Evolutionary conservation across 1,140 invertebrate genomes (phyloP).

Genomic region (Choristoneura fumiferana): DNA sequence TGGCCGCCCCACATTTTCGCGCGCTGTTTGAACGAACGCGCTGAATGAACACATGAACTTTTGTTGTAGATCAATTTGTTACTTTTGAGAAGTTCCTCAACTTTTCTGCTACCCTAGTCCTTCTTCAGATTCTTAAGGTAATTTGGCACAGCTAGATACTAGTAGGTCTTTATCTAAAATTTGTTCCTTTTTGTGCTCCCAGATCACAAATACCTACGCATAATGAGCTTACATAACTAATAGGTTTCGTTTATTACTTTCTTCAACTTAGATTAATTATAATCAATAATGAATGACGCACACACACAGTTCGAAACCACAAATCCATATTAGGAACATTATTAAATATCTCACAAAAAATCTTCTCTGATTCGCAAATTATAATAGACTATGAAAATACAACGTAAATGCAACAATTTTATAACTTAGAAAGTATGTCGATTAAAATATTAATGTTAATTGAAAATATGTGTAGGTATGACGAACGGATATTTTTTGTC

Average conservation of each 20-base stretch:
- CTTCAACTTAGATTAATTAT: slow-evolving; percentile 25
- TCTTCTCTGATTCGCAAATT: not conserved
- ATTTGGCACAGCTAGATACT: slow-evolving; percentile 38
- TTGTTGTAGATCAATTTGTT: not conserved
- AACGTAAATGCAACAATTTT: slow-evolving; percentile 16
- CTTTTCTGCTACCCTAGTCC: not conserved
- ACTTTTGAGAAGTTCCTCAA: not conserved
- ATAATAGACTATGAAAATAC: slow-evolving; percentile 16
- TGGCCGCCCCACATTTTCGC: no score
- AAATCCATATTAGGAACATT: slow-evolving; percentile 65
- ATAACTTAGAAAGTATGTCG: slow-evolving; percentile 4
- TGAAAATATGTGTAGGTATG: no score
- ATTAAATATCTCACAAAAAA: slow-evolving; percentile 31
- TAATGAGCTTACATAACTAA: slow-evolving; percentile 19
- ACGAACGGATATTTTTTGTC: no score
- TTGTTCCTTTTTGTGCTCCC: slow-evolving; percentile 50
- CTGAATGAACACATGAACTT: no score
- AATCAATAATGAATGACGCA: no score
- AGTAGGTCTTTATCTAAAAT: slow-evolving; percentile 27
- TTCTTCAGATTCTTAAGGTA: slow-evolving; percentile 3
- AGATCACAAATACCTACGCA: slow-evolving; percentile 34
- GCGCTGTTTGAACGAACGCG: no score
- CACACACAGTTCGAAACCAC: slow-evolving; percentile 32
- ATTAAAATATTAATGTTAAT: not conserved
- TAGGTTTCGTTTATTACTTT: slow-evolving; percentile 23